Evolutionary conservation across 2,113 vertebrate genomes (phyloP).

Genomic region (Neogale vison): DNA sequence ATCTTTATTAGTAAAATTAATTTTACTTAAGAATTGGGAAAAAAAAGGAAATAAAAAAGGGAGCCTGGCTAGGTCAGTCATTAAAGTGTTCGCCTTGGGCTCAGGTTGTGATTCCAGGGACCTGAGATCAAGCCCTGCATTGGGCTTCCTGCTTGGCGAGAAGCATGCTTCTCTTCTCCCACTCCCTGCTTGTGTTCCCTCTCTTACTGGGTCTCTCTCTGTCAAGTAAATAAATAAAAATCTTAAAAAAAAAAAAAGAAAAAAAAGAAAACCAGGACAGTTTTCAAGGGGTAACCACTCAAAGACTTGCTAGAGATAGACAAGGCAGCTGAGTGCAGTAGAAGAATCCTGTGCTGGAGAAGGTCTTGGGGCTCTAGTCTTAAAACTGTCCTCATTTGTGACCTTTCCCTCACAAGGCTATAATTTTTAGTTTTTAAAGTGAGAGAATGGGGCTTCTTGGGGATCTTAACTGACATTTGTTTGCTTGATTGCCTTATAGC

Average conservation of each 20-base stretch:
- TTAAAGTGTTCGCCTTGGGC: no score
- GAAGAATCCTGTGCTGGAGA: background rate
- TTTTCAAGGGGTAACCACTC: background rate
- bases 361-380: background rate
- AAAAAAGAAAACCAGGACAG: no score
- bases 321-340: background rate
- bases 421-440: background rate
- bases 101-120: no score
- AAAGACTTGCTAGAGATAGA: background rate
- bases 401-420: background rate
- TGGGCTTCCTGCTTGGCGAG: no score
- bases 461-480: background rate
- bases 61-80: no score
- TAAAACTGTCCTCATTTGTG: background rate
- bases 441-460: background rate
- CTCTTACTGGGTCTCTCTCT: no score
- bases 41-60: no score
- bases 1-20: conserved; percentile 71
- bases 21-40: conserved; percentile 26
- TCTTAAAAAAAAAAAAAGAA: no score
- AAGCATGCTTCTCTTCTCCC: no score
- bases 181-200: no score
- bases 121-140: no score
- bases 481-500: background rate
- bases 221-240: no score